Base-by-base conservation (phyloP, 2,888 invertebrate species). In the Coleophora flavipennella region DNA sequence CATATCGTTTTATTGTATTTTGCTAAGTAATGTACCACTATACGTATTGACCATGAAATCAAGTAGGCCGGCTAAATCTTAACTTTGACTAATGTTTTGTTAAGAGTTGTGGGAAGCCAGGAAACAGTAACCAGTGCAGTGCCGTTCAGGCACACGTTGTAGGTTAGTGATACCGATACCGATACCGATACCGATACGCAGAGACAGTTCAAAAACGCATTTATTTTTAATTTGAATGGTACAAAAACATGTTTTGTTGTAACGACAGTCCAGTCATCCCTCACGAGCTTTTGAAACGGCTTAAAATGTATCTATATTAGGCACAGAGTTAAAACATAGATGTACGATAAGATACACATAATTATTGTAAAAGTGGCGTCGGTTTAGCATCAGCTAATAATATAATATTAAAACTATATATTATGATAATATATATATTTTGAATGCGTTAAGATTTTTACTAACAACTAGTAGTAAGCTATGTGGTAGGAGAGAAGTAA, bases 371-470 rank as follows among this genome's bases (percentile, higher is more conserved):
- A 67, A 68, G 59, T 13, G 44, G 59, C 65, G 63, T 70, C 65
- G 67, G 67, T 66, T 65, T 75, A 75, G 73, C 65, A 69, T 62
- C 79, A 71, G 77, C 77, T 76, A 67, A 59, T 63, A 72, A 59
- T 63, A 71, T 62, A 67, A 70, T n/a, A 67, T 65, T 76, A 74
- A n/a, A 8, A n/a, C 10, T 76, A 72, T 67, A 20, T 20, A 4
- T 20, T 20, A 20, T 6, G 20, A 20, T 20, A 20, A 20, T 76
- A 73, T 79, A 80, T 81, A 80, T 83, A 81, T 83, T 74, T 81
- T 79, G 81, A 80, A 80, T 78, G 77, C 63, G 78, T 81, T 79
- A 81, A 81, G 79, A 78, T 81, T 81, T 83, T 81, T 81, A 83
- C 81, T 83, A 83, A 83, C 79, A 78, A 69, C 66, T 77, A 81